These are phyloP conservation scores for Pitta sordida DNA, from an alignment of 2,113 vertebrate species.

Conservation along the genomic window DNA sequence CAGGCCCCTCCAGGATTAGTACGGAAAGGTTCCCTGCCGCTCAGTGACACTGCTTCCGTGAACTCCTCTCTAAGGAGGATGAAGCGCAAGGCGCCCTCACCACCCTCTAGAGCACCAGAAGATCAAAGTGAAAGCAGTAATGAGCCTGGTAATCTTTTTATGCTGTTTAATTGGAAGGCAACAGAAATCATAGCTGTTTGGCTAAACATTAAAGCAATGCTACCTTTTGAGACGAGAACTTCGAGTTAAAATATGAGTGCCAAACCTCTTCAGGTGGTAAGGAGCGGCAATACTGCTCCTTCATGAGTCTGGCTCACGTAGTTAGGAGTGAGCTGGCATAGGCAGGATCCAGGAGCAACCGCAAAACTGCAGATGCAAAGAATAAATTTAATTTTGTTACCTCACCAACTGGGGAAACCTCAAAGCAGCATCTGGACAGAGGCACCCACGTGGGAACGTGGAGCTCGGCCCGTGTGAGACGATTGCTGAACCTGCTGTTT, in stretches of 20 bases:
- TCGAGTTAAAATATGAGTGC: not conserved
- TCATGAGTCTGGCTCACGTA: not conserved
- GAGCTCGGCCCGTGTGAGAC: accelerated
- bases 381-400: not conserved
- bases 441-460: accelerated
- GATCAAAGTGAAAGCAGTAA: slow-evolving; percentile 60
- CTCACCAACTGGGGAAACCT: accelerated
- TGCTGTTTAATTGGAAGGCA: not conserved
- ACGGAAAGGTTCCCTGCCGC: slow-evolving; percentile 70
- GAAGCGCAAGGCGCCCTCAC: slow-evolving; percentile 92
- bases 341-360: not conserved
- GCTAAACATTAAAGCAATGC: not conserved
- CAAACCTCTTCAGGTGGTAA: not conserved
- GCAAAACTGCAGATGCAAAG: not conserved
- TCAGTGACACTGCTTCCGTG: slow-evolving; percentile 63
- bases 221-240: not conserved
- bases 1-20: slow-evolving; percentile 56
- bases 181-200: not conserved
- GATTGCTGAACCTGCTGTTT: not conserved
- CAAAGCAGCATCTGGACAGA: accelerated
- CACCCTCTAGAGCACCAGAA: slow-evolving; percentile 66
- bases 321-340: not conserved
- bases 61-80: slow-evolving; percentile 86
- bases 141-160: slow-evolving; percentile 61
- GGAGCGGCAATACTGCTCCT: not conserved